A percentile compares a stretch with the other conserved stretches of the same genome.
phyloP scores from a whole-genome alignment of 2,888 invertebrate genomes.

The Metacarcinus magister region DNA sequence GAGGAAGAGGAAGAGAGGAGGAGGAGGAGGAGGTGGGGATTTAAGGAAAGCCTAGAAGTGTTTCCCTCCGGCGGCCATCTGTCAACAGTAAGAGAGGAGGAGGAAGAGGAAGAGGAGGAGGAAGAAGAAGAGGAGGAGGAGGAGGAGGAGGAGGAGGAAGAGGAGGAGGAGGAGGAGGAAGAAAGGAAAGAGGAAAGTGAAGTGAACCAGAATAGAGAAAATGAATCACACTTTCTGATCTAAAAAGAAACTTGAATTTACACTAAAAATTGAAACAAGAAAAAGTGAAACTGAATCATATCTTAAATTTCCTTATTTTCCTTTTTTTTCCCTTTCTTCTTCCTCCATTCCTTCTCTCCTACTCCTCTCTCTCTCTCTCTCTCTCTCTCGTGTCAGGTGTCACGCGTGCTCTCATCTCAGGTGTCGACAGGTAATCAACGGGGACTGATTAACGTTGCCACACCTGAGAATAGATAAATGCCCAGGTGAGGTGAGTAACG shows the following conservation, averaged over 20 bases:
- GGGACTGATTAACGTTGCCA: not conserved
- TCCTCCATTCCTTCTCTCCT: not conserved
- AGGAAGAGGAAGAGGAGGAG: not conserved
- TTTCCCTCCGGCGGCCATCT: not conserved
- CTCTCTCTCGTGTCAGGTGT: constrained; percentile 7
- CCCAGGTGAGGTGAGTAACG: not conserved
- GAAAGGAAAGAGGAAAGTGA: constrained; percentile 16
- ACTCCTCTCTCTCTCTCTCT: not conserved
- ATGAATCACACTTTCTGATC: not conserved
- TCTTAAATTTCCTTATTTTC: not conserved
- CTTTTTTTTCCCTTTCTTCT: not conserved
- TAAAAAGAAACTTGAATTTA: not conserved
- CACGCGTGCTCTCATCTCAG: not conserved
- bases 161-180: not conserved
- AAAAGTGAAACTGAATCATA: not conserved
- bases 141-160: not conserved
- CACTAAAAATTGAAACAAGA: no score
- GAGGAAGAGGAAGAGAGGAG: not conserved
- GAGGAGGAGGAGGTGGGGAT: constrained; percentile 29
- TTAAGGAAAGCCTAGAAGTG: not conserved
- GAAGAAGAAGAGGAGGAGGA: not conserved
- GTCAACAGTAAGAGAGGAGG: not conserved
- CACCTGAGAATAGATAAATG: not conserved
- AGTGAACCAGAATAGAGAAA: not conserved
- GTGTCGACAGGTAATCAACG: not conserved